phyloP scores from a whole-genome alignment of 1,140 invertebrate genomes.

The Eumeta japonica region DNA sequence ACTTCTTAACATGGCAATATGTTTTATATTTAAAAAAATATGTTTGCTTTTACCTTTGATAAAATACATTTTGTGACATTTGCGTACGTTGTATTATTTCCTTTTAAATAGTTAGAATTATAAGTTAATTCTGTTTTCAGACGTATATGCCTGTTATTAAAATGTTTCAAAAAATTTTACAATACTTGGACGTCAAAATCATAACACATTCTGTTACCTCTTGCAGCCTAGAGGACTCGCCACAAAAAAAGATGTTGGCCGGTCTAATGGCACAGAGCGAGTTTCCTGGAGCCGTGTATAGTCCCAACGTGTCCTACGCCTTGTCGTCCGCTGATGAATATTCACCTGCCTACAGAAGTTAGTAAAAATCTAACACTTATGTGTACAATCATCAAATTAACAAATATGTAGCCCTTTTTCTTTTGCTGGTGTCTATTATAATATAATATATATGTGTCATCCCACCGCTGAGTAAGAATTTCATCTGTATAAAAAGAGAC shows the following conservation, averaged over 20 bases:
- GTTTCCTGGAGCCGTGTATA: constrained; percentile 37
- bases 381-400: not conserved
- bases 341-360: constrained; percentile 50
- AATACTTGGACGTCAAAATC: too few relatives aligned
- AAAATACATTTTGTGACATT: too few relatives aligned
- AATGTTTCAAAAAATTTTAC: too few relatives aligned
- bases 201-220: not conserved
- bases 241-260: constrained; percentile 48
- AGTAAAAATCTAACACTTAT: constrained; percentile 2
- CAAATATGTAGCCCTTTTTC: too few relatives aligned
- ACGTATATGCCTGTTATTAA: too few relatives aligned
- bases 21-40: too few relatives aligned
- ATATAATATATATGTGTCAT: not conserved
- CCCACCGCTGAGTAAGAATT: not conserved
- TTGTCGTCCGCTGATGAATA: constrained; percentile 46
- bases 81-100: too few relatives aligned
- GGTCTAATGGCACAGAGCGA: constrained; percentile 38
- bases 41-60: too few relatives aligned
- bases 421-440: too few relatives aligned
- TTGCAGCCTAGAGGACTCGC: constrained; percentile 54
- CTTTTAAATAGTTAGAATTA: too few relatives aligned
- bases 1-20: too few relatives aligned
- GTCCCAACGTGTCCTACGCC: constrained; percentile 49
- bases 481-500: too few relatives aligned
- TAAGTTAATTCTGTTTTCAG: constrained; percentile 2